Percentiles rank a stretch among this genome's conserved stretches.
phyloP scores from a whole-genome alignment of 2,797 vertebrate species.

The Gastrophryne carolinensis region DNA sequence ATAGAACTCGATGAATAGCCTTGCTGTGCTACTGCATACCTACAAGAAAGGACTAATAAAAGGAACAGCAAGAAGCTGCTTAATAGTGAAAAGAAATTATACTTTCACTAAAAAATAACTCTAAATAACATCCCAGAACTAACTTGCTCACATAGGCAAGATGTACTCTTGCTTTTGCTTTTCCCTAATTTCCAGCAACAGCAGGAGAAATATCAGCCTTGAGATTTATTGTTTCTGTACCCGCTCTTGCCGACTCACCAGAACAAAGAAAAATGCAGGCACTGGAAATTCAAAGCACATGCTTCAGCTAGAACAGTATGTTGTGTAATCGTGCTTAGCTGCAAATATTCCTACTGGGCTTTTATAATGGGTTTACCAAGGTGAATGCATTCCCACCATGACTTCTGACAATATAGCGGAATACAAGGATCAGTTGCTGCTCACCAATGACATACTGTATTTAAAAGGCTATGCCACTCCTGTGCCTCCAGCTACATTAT shows the following conservation, averaged over 20 bases:
- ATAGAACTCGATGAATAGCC: not conserved
- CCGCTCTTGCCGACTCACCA: not conserved
- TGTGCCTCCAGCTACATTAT: no score
- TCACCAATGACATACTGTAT: no score
- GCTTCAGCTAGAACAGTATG: slow-evolving; percentile 8
- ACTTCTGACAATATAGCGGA: no score
- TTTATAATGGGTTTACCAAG: no score
- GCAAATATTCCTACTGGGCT: no score
- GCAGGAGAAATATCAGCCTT: not conserved
- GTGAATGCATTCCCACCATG: no score
- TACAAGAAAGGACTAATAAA: slow-evolving; percentile 2
- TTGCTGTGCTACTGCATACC: not conserved
- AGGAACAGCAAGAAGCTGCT: not conserved
- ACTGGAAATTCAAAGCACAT: not conserved
- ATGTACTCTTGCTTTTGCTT: not conserved
- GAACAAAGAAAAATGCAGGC: slow-evolving; percentile 2
- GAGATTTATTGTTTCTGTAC: not conserved
- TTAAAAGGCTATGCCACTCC: no score
- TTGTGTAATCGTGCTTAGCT: not conserved
- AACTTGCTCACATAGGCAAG: not conserved
- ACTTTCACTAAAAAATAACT: slow-evolving; percentile 1
- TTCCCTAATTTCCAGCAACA: not conserved
- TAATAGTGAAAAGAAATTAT: not conserved
- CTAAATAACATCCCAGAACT: not conserved
- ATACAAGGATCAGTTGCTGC: no score